Evolutionary conservation across 2,113 vertebrate species (phyloP).

Genomic region (Tetrao urogallus): DNA sequence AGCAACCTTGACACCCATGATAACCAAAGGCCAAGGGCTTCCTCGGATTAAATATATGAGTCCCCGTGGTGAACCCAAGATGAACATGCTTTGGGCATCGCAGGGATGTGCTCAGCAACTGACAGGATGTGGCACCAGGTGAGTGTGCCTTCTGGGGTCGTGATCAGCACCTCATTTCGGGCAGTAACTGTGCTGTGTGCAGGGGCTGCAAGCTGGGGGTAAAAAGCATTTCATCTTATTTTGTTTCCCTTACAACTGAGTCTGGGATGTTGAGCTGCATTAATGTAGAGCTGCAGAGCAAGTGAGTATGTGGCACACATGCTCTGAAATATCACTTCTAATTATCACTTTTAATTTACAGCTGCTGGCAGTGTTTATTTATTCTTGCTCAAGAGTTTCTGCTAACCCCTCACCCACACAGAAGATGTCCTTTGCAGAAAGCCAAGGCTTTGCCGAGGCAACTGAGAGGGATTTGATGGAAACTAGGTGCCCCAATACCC

Average conservation of each 20-base stretch:
- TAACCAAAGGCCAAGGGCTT: constrained; percentile 56
- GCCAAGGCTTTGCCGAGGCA: not conserved
- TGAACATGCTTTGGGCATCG: not conserved
- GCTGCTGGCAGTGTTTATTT: constrained; percentile 31
- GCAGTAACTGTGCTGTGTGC: not conserved
- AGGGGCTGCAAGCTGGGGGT: not conserved
- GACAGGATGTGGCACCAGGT: fast-evolving
- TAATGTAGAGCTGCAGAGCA: constrained; percentile 11
- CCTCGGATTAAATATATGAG: constrained; percentile 27
- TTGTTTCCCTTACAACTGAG: not conserved
- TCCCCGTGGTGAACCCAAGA: not conserved
- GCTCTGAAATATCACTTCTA: not conserved
- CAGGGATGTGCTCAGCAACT: not conserved
- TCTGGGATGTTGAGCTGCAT: not conserved
- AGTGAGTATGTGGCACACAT: not conserved
- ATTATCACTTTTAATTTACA: constrained; percentile 49
- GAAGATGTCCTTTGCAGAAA: not conserved
- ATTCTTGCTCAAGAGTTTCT: not conserved
- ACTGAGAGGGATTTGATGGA: not conserved
- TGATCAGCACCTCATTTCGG: not conserved
- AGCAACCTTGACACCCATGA: constrained; percentile 43
- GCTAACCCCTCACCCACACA: not conserved
- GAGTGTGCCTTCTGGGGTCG: not conserved
- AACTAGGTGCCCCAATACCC: not conserved
- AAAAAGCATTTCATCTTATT: not conserved